phyloP scores from a whole-genome alignment of 2,888 invertebrate genomes.

The Actias luna region DNA sequence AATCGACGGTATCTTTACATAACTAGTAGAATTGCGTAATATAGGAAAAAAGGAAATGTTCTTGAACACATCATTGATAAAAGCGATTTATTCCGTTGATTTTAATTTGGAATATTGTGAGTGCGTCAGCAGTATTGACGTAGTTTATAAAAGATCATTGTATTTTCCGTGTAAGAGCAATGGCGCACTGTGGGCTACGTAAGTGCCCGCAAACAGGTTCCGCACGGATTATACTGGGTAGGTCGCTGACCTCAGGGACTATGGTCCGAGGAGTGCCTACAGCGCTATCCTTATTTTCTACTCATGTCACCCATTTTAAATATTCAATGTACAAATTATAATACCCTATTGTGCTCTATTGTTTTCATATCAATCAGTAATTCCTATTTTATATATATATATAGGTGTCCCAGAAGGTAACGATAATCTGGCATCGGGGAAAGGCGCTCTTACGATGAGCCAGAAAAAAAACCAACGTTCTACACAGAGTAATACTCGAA shows the following conservation, averaged over 20 bases:
- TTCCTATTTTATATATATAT: not conserved
- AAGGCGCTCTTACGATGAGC: too few relatives aligned
- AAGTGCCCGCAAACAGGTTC: conserved; percentile 74
- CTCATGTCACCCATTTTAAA: not conserved
- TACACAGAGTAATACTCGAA: too few relatives aligned
- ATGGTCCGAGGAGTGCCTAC: conserved; percentile 53
- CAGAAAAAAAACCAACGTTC: too few relatives aligned
- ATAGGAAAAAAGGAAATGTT: too few relatives aligned
- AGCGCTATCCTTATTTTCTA: conserved; percentile 29
- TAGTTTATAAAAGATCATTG: conserved; percentile 20
- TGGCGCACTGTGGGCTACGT: conserved; percentile 38
- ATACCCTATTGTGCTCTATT: not conserved
- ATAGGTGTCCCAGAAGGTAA: too few relatives aligned
- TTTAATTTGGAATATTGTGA: not conserved
- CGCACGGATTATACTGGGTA: conserved; percentile 67
- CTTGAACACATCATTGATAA: too few relatives aligned
- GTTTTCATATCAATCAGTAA: too few relatives aligned
- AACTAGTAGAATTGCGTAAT: not conserved
- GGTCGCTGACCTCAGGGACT: conserved; percentile 68
- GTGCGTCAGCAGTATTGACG: not conserved
- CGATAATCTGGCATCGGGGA: too few relatives aligned
- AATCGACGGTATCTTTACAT: not conserved
- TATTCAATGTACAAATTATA: not conserved
- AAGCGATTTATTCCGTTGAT: not conserved
- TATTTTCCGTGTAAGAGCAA: conserved; percentile 16